These are phyloP conservation scores for Mirounga angustirostris DNA, from an alignment of 2,113 vertebrate genomes.

Conservation along the genomic window DNA sequence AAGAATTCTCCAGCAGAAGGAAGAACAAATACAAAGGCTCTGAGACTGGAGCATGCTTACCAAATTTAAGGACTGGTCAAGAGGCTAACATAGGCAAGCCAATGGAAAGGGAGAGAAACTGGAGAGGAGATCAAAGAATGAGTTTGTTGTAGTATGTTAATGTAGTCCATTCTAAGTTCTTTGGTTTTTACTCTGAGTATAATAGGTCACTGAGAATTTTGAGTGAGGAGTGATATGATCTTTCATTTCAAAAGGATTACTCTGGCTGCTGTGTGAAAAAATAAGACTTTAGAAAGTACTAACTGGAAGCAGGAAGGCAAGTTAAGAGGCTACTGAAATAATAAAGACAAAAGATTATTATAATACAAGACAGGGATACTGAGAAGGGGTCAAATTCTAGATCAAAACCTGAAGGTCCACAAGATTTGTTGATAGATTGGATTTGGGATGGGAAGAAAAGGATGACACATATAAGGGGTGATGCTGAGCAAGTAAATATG, in stretches of 20 bases:
- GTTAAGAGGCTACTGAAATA: not conserved
- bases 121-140: not conserved
- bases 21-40: slow-evolving; percentile 1
- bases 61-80: not conserved
- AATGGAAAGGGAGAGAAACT: not conserved
- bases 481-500: not conserved
- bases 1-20: not conserved
- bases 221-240: not conserved
- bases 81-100: not conserved
- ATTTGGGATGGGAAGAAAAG: not conserved
- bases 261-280: not conserved
- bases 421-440: not conserved
- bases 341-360: not conserved
- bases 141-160: not conserved
- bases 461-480: not conserved
- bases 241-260: not conserved
- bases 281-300: not conserved
- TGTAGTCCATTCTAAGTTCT: not conserved
- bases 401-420: not conserved
- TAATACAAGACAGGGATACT: not conserved
- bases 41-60: not conserved
- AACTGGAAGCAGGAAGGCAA: not conserved
- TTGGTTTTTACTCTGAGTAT: not conserved
- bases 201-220: not conserved
- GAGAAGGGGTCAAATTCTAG: not conserved